A percentile compares a stretch with the other conserved stretches of the same genome.
These are phyloP conservation scores for Podocnemis expansa DNA, from an alignment of 2,113 vertebrate species.

Conservation along the genomic window DNA sequence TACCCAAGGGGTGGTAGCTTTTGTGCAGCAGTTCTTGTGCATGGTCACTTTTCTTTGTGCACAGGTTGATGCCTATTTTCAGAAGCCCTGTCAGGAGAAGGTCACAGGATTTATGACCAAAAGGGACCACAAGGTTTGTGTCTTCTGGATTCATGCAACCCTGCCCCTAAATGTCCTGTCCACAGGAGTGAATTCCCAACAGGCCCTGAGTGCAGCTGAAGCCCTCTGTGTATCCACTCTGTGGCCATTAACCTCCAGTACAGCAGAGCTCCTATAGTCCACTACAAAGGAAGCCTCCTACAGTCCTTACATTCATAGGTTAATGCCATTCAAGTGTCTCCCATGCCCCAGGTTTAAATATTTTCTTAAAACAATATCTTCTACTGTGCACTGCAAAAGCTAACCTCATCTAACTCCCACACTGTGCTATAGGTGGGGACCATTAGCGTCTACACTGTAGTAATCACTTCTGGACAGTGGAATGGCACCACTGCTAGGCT, in stretches of 20 bases:
- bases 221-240: background rate
- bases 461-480: background rate
- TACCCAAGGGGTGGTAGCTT: background rate
- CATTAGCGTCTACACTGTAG: background rate
- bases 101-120: background rate
- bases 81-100: background rate
- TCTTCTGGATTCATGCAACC: background rate
- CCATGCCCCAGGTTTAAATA: background rate
- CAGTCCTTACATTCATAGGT: background rate
- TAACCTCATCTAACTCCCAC: background rate
- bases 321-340: background rate
- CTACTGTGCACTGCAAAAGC: background rate
- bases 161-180: background rate
- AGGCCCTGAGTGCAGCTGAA: background rate
- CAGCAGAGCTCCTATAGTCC: background rate
- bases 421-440: background rate
- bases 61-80: background rate
- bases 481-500: background rate
- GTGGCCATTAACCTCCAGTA: background rate
- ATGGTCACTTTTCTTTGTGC: background rate
- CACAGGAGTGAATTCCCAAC: background rate
- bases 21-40: background rate
- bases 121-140: background rate
- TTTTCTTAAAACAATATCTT: background rate
- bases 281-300: background rate